These are phyloP conservation scores for Leptoclinus maculatus DNA, from an alignment of 2,797 vertebrate genomes.

Conservation along the genomic window DNA sequence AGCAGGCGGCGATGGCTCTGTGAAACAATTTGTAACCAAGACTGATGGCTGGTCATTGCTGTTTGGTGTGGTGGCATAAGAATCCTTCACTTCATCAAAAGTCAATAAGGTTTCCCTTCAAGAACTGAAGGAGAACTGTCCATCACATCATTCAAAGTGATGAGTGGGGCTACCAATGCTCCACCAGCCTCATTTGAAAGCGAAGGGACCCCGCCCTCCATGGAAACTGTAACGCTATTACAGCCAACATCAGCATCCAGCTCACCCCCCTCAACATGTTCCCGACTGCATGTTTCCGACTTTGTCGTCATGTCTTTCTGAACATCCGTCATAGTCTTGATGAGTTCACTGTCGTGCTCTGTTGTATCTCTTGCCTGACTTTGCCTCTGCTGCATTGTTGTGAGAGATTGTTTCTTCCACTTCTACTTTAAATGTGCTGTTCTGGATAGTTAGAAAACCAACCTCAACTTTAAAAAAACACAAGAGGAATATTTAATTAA, in stretches of 20 bases:
- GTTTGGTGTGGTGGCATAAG: constrained; percentile 16
- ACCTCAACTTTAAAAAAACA: too few relatives aligned
- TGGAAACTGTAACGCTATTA: constrained; percentile 52
- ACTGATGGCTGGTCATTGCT: constrained; percentile 39
- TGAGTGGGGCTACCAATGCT: constrained; percentile 22
- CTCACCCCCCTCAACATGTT: constrained; percentile 27
- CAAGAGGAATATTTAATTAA: too few relatives aligned
- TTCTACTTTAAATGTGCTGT: constrained; percentile 22
- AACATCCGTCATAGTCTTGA: constrained; percentile 30
- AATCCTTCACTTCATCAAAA: constrained; percentile 51
- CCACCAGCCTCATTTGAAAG: constrained; percentile 45
- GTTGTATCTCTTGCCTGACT: constrained; percentile 49
- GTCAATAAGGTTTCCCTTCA: constrained; percentile 62
- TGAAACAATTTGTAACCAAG: constrained; percentile 39
- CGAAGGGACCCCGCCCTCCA: constrained; percentile 38
- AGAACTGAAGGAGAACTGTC: constrained; percentile 59
- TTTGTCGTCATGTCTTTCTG: constrained; percentile 30
- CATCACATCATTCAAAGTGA: constrained; percentile 38
- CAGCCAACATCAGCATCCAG: constrained; percentile 37
- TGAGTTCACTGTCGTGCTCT: constrained; percentile 45
- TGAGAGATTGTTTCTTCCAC: constrained; percentile 51
- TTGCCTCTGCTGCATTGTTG: constrained; percentile 33
- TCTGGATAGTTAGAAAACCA: neutral
- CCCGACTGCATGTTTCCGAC: constrained; percentile 27
- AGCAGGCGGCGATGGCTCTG: constrained; percentile 36